Evolutionary conservation across 2,113 vertebrate species (phyloP).

Genomic region (Oncorhynchus keta): DNA sequence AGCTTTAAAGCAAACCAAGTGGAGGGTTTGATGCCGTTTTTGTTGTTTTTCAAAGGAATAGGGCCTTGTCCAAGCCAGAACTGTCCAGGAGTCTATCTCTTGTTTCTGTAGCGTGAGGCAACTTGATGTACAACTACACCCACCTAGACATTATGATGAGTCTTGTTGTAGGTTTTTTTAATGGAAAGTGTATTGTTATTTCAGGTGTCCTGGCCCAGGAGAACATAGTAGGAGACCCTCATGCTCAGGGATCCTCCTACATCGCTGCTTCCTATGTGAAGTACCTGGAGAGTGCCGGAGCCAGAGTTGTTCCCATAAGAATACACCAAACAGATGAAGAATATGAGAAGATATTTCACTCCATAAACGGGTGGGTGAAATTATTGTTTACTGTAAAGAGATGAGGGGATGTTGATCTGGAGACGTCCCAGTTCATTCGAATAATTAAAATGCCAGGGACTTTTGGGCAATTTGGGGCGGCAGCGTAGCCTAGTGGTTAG

Average conservation of each 20-base stretch:
- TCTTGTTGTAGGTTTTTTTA: too few relatives aligned
- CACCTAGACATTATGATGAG: too few relatives aligned
- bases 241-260: constrained; percentile 71
- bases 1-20: too few relatives aligned
- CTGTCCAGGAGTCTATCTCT: too few relatives aligned
- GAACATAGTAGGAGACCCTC: constrained; percentile 54
- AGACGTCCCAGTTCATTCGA: too few relatives aligned
- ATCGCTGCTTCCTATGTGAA: constrained; percentile 80
- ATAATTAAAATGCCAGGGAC: too few relatives aligned
- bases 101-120: not conserved
- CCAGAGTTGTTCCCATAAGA: constrained; percentile 76
- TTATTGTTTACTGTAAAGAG: not conserved
- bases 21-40: not conserved
- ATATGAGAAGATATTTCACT: constrained; percentile 61
- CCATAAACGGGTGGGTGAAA: constrained; percentile 73
- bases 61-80: too few relatives aligned
- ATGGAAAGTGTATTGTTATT: too few relatives aligned
- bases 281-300: constrained; percentile 74
- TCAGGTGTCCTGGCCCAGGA: constrained; percentile 78
- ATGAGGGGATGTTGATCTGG: too few relatives aligned
- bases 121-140: too few relatives aligned
- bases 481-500: too few relatives aligned
- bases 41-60: not conserved
- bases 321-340: constrained; percentile 70
- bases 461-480: too few relatives aligned